Evolutionary conservation across 2,113 vertebrate genomes (phyloP).

Genomic region (Pseudorhombus dupliciocellatus): DNA sequence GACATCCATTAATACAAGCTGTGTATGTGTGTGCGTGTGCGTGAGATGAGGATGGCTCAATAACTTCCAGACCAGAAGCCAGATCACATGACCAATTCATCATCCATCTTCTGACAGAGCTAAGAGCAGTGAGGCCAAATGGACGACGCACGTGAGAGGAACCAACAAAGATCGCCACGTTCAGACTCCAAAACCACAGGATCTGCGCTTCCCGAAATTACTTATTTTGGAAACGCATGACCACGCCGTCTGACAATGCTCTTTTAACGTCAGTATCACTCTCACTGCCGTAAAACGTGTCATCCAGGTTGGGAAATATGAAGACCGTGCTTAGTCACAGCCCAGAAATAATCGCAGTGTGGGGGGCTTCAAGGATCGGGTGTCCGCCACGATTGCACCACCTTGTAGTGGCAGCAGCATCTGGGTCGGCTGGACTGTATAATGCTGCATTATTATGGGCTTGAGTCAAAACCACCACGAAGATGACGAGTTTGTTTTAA

Average conservation of each 20-base stretch:
- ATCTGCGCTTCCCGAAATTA: slow-evolving; percentile 16
- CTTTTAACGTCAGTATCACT: slow-evolving; percentile 41
- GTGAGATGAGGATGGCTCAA: slow-evolving; percentile 51
- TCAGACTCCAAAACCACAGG: slow-evolving; percentile 24
- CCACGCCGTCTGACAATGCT: slow-evolving; percentile 31
- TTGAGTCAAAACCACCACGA: slow-evolving; percentile 46
- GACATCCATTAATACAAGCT: slow-evolving; percentile 66
- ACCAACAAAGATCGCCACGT: slow-evolving; percentile 4
- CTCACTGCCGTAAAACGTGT: slow-evolving; percentile 26
- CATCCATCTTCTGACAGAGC: slow-evolving; percentile 48
- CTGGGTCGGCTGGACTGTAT: slow-evolving; percentile 13
- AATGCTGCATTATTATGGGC: not conserved
- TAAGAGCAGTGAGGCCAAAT: slow-evolving; percentile 61
- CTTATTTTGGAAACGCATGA: slow-evolving; percentile 43
- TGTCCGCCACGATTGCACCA: slow-evolving; percentile 30
- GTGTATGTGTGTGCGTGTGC: slow-evolving; percentile 30
- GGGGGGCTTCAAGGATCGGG: slow-evolving; percentile 38
- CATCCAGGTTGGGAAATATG: slow-evolving; percentile 58
- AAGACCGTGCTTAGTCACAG: slow-evolving; percentile 60
- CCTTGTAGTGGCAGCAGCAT: slow-evolving; percentile 27
- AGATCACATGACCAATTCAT: slow-evolving; percentile 61
- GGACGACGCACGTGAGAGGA: slow-evolving; percentile 37
- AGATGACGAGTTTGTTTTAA: not conserved
- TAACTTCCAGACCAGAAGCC: slow-evolving; percentile 71
- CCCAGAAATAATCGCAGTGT: slow-evolving; percentile 53